Percentiles rank a stretch among this genome's conserved stretches.
These are phyloP conservation scores for Metopolophium dirhodum DNA, from an alignment of 1,140 invertebrate species.

Conservation along the genomic window DNA sequence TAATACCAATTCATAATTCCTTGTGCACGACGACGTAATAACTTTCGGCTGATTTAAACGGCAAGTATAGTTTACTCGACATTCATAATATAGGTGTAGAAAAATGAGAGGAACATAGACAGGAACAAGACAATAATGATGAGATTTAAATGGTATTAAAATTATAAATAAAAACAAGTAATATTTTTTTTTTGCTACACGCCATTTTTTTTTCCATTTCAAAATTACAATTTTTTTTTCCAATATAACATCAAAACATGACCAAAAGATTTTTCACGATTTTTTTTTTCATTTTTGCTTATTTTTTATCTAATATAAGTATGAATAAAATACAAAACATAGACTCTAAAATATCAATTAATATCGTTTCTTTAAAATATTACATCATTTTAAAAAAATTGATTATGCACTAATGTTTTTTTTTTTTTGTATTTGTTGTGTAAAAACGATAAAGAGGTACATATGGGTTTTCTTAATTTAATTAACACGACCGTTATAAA, in stretches of 20 bases:
- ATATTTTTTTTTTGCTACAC: conserved; percentile 49
- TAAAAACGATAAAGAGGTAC: conserved; percentile 56
- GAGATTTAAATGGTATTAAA: neutral
- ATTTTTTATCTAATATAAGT: conserved; percentile 56
- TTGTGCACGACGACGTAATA: neutral
- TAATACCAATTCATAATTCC: neutral
- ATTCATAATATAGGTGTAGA: neutral
- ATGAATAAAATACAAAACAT: conserved; percentile 58
- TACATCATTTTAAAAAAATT: conserved; percentile 45
- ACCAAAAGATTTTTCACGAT: conserved; percentile 33
- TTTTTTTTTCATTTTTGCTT: conserved; percentile 50
- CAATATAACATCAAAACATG: conserved; percentile 52
- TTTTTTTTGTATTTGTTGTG: conserved; percentile 31
- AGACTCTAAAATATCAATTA: conserved; percentile 57
- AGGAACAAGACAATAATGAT: neutral
- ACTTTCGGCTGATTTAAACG: neutral
- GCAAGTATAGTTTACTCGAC: neutral
- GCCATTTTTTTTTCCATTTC: conserved; percentile 55
- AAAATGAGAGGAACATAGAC: neutral
- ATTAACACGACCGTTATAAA: conserved; percentile 17
- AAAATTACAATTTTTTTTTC: conserved; percentile 47
- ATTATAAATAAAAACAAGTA: conserved; percentile 1
- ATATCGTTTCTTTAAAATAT: conserved; percentile 56
- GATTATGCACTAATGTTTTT: conserved; percentile 36
- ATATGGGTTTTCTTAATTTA: conserved; percentile 40